Evolutionary conservation across 1,140 invertebrate genomes (phyloP), one percentile per base, ranked within the genome.

Genomic region (Odontomachus brunneus): DNA sequence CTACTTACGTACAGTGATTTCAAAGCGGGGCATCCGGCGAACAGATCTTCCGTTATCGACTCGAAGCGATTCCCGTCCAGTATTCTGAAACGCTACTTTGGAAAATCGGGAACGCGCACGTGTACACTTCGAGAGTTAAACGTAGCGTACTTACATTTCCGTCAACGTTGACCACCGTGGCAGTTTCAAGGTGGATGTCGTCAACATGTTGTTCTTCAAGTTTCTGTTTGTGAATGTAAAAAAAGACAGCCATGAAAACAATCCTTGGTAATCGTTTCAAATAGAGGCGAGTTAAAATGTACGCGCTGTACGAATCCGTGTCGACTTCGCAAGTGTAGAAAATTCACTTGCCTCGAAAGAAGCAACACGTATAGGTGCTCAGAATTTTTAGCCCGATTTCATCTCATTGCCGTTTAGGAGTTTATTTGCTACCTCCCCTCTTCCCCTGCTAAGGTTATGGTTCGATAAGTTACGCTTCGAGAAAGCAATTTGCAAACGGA

Each of bases 71-170:
- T 92, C 17, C 83, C 80, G 59, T 91, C 86, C 15, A 92, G 48
- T 82, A 90, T 92, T 89, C 84, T 94, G 85, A 60, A 91, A 91
- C 7, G 51, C 49, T 17, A 63, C 15, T 22, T 73, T 12, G 29
- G 5, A 71, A 57, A 57, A 59, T 78, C 26, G 15, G 9, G 38
- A 72, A 59, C 33, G 11, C 5, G 12, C 5, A 4, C 14, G 5
- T 44, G 14, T 4, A 14, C 4, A 15, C 55, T 51, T 33, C 9
- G 2, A 1, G 1, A 24, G n/a, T 19, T 60, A 44, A 62, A 9
- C 17, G 14, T 49, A 63, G 1, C 72, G 93, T 59, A 93, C 95
- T 95, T 92, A 96, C 95, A 96, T 90, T 88, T 95, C 94, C 53
- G 85, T 87, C 3, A 96, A 89, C 51, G 86, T 90, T 26, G 94